Conservation (phyloP, 2,113 vertebrate genomes). For the Bombycilla garrulus region DNA sequence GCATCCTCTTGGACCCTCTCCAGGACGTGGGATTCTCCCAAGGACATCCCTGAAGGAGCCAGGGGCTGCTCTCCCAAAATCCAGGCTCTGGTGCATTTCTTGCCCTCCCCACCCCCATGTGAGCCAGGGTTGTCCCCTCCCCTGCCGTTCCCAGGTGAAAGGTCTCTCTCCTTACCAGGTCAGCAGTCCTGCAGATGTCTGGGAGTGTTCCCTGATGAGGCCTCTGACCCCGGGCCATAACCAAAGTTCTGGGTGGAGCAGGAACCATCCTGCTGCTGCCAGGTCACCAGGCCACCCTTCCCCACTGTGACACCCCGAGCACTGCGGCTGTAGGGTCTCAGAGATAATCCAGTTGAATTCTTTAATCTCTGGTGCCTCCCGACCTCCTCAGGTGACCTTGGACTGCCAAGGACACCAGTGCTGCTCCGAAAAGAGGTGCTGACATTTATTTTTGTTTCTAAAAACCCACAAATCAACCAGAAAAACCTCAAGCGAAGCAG, state of each 20-base stretch:
- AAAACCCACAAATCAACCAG: neutral
- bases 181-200: neutral
- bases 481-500: neutral
- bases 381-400: neutral
- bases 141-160: neutral
- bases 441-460: neutral
- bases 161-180: neutral
- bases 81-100: neutral
- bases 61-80: neutral
- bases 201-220: neutral
- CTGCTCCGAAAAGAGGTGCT: neutral
- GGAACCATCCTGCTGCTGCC: neutral
- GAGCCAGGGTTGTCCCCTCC: neutral
- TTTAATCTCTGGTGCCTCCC: neutral
- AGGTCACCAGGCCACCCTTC: neutral
- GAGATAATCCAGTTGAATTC: neutral
- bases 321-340: neutral
- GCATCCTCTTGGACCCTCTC: no score
- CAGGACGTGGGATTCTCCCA: neutral
- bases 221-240: neutral
- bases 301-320: accelerated
- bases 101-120: neutral
- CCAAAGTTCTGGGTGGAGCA: neutral
- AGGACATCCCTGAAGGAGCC: neutral
- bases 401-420: accelerated